Conservation (phyloP, 2,113 vertebrate species). For the Apaloderma vittatum region DNA sequence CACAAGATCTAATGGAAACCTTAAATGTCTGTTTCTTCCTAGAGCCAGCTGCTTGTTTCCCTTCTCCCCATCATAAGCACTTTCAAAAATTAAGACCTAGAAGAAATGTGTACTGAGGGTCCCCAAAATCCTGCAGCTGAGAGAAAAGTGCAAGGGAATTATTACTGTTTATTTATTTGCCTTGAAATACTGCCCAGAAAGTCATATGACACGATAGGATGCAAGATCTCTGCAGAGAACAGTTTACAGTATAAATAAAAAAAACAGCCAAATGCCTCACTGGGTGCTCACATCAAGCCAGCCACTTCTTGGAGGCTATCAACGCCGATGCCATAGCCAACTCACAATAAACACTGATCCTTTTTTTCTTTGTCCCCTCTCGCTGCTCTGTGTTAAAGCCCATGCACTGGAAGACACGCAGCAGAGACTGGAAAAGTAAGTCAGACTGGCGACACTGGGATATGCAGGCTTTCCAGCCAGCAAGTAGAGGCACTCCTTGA, state of each 20-base stretch:
- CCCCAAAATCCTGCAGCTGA: constrained; percentile 24
- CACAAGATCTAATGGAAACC: background rate
- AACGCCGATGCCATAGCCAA: background rate
- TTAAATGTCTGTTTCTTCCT: background rate
- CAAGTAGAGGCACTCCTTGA: background rate
- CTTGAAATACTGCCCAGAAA: constrained; percentile 21
- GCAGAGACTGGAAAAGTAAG: background rate
- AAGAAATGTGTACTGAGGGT: background rate
- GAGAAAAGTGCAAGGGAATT: constrained; percentile 9
- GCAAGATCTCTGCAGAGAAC: constrained; percentile 11
- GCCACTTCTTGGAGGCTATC: background rate
- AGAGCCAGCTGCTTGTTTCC: background rate
- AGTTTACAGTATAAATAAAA: background rate
- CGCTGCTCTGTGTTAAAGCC: background rate
- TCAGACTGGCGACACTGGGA: background rate
- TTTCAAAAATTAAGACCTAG: background rate
- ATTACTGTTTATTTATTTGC: constrained; percentile 34
- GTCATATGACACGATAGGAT: background rate
- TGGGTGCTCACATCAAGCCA: background rate
- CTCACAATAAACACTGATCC: background rate
- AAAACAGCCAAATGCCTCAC: background rate
- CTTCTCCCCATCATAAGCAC: background rate
- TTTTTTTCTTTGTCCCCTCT: background rate
- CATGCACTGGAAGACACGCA: background rate
- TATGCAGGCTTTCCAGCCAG: background rate